Evolutionary conservation across 2,113 vertebrate species (phyloP).

Genomic region (Tragulus kanchil): DNA sequence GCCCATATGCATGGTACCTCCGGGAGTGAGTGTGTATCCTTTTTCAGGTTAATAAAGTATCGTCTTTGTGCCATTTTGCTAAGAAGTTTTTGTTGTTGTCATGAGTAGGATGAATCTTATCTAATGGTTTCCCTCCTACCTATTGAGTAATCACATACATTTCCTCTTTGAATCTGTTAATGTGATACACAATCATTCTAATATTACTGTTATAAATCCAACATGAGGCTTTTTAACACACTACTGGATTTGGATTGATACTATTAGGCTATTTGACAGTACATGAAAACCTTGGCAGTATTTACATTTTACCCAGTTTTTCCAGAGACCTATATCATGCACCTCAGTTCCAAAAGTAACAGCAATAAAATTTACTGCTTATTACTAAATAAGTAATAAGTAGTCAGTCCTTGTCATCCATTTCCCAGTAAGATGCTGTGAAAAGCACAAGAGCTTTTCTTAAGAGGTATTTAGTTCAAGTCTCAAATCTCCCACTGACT

Average conservation of each 20-base stretch:
- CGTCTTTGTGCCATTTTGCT: neutral
- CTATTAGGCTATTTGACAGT: neutral
- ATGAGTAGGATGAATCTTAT: neutral
- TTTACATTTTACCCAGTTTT: neutral
- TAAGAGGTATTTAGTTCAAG: constrained; percentile 11
- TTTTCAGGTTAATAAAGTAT: neutral
- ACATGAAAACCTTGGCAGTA: neutral
- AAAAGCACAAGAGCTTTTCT: neutral
- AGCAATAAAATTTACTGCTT: constrained; percentile 37
- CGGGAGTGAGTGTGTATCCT: neutral
- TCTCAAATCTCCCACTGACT: constrained; percentile 29
- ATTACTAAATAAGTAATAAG: neutral
- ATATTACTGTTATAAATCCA: neutral
- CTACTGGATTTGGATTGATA: neutral
- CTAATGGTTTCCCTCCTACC: neutral
- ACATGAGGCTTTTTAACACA: neutral
- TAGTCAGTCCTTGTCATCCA: neutral
- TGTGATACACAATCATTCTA: neutral
- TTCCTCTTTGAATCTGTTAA: neutral
- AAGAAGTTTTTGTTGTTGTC: neutral
- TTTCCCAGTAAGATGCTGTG: neutral
- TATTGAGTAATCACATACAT: neutral
- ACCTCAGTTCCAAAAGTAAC: neutral
- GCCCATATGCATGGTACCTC: neutral
- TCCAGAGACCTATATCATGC: neutral